Evolutionary conservation across 1,140 invertebrate species (phyloP).

Genomic region (Coelopa frigida): DNA sequence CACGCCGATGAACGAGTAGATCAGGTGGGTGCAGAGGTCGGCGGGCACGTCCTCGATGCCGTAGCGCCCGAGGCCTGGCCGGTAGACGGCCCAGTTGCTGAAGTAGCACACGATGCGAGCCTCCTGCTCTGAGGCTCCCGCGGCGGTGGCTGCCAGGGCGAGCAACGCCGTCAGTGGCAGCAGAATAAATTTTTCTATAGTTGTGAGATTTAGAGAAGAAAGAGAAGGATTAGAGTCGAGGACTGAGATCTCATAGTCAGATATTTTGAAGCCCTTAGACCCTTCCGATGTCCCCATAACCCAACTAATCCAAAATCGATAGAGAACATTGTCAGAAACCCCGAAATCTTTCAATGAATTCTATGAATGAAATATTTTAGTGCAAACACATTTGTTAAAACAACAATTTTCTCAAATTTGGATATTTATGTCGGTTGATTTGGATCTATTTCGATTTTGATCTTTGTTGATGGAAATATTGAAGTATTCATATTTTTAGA

Average conservation of each 20-base stretch:
- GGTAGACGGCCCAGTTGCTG: slow-evolving; percentile 86
- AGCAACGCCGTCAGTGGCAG: slow-evolving; percentile 20
- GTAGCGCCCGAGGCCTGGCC: slow-evolving; percentile 72
- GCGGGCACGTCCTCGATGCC: slow-evolving; percentile 74
- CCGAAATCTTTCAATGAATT: too few species aligned
- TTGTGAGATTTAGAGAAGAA: background rate
- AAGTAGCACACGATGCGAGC: slow-evolving; percentile 79
- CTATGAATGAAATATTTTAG: too few species aligned
- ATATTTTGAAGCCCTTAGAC: too few species aligned
- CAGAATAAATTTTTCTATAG: slow-evolving; percentile 9
- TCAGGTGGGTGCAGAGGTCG: slow-evolving; percentile 76
- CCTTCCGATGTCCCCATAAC: too few species aligned
- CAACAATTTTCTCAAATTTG: too few species aligned
- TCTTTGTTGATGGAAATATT: too few species aligned
- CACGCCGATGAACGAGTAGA: slow-evolving; percentile 87
- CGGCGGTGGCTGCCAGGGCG: slow-evolving; percentile 3
- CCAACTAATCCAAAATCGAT: too few species aligned
- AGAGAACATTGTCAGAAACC: too few species aligned
- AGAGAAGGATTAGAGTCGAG: background rate
- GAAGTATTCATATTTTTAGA: too few species aligned
- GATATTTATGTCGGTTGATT: too few species aligned
- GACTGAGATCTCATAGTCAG: background rate
- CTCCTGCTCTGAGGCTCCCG: slow-evolving; percentile 19
- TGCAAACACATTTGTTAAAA: too few species aligned
- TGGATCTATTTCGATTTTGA: too few species aligned